phyloP scores from a whole-genome alignment of 2,888 invertebrate species.

The Chromoteleia sp. region DNA sequence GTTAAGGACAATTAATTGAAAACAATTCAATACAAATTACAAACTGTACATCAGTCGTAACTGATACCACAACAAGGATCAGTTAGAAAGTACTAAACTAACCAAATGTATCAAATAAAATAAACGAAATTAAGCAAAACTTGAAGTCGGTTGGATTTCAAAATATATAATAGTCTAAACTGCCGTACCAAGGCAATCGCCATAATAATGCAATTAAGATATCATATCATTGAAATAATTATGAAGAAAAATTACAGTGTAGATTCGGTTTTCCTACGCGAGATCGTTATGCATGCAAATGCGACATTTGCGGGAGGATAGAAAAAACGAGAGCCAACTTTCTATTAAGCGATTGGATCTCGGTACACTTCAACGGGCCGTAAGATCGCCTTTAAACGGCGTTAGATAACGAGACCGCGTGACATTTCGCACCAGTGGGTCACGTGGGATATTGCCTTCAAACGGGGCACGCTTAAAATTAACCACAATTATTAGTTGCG shows the following conservation, averaged over 20 bases:
- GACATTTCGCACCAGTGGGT: slow-evolving; percentile 52
- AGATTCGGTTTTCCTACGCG: too few species aligned
- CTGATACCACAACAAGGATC: too few species aligned
- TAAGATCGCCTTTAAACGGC: slow-evolving; percentile 57
- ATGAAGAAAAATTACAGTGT: slow-evolving; percentile 25
- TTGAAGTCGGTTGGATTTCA: too few species aligned
- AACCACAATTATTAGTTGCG: slow-evolving; percentile 52
- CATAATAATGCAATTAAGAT: neutral
- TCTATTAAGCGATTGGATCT: slow-evolving; percentile 69
- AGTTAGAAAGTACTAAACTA: too few species aligned
- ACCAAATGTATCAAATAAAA: too few species aligned
- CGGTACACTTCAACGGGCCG: slow-evolving; percentile 24
- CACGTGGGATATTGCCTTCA: slow-evolving; percentile 37
- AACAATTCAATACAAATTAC: too few species aligned
- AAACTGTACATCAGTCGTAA: too few species aligned
- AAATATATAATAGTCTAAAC: too few species aligned
- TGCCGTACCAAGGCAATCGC: too few species aligned
- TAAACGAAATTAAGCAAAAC: too few species aligned
- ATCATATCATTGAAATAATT: slow-evolving; percentile 18
- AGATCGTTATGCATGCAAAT: slow-evolving; percentile 74
- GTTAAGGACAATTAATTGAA: too few species aligned
- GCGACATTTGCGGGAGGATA: slow-evolving; percentile 72
- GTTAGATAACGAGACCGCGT: slow-evolving; percentile 62
- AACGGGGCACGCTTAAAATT: slow-evolving; percentile 20
- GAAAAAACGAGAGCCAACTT: slow-evolving; percentile 70